These are phyloP conservation scores for Edolisoma coerulescens DNA, from an alignment of 2,113 vertebrate genomes.

Conservation along the genomic window DNA sequence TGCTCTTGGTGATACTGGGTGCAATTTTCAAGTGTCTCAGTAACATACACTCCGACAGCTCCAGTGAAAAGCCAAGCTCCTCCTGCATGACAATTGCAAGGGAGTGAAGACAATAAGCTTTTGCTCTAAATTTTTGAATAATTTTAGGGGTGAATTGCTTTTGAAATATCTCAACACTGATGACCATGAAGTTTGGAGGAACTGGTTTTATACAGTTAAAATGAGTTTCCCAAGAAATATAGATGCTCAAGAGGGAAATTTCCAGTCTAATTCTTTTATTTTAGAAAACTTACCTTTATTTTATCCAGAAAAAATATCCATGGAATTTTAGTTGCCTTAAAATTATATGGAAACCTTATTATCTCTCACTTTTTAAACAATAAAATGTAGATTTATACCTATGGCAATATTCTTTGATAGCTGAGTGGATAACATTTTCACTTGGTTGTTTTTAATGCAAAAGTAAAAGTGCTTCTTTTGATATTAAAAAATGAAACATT, in stretches of 20 bases:
- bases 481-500: neutral
- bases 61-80: neutral
- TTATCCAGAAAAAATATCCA: neutral
- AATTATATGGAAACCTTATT: neutral
- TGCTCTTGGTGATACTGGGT: constrained; percentile 43
- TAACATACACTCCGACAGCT: neutral
- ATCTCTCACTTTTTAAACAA: neutral
- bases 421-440: neutral
- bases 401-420: neutral
- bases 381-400: neutral
- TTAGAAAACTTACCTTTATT: neutral
- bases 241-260: neutral
- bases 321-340: neutral
- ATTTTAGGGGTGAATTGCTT: neutral
- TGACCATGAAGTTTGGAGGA: neutral
- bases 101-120: neutral
- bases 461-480: neutral
- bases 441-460: neutral
- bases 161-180: neutral
- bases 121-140: neutral
- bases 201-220: neutral
- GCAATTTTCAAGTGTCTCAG: constrained; percentile 10
- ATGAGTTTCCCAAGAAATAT: neutral
- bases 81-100: neutral
- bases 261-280: neutral